phyloP scores from a whole-genome alignment of 2,113 vertebrate species.

The Oryzias melastigma region DNA sequence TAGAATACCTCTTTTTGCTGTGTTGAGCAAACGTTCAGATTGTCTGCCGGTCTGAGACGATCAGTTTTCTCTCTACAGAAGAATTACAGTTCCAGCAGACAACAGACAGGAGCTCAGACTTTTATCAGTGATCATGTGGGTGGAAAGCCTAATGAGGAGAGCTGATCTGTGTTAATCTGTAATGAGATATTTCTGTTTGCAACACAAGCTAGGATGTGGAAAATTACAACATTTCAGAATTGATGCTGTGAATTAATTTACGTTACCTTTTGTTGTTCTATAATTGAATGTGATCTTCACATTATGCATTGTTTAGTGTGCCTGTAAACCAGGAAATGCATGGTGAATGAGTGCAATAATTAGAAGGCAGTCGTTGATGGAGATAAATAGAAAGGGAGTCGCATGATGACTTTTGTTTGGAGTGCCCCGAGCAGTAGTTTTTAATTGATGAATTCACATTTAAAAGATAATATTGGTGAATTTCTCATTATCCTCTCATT shows the following conservation, averaged over 20 bases:
- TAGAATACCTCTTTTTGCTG: too few relatives aligned
- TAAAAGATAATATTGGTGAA: too few relatives aligned
- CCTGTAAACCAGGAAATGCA: slow-evolving; percentile 1
- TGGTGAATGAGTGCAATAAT: slow-evolving; percentile 22
- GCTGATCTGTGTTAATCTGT: slow-evolving; percentile 62
- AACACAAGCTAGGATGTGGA: slow-evolving; percentile 37
- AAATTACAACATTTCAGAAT: slow-evolving; percentile 39
- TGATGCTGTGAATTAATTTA: slow-evolving; percentile 37
- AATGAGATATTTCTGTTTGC: slow-evolving; percentile 50
- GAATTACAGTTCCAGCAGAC: background rate
- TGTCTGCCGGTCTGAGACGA: too few relatives aligned
- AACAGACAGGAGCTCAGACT: slow-evolving; percentile 36
- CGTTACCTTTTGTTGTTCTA: slow-evolving; percentile 30
- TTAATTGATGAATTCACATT: too few relatives aligned
- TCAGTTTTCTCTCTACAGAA: too few relatives aligned
- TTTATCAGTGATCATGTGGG: slow-evolving; percentile 47
- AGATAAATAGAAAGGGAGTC: too few relatives aligned
- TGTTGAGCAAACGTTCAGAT: background rate
- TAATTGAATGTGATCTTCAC: slow-evolving; percentile 19
- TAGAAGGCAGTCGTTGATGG: background rate
- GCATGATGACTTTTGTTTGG: too few relatives aligned
- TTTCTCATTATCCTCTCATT: background rate
- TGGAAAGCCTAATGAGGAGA: slow-evolving; percentile 56
- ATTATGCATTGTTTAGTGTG: background rate
- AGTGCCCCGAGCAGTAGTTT: too few relatives aligned